Percentiles rank a stretch among this genome's conserved stretches.
Conservation (phyloP, 2,113 vertebrate genomes). For the Chlorocebus sabaeus region DNA sequence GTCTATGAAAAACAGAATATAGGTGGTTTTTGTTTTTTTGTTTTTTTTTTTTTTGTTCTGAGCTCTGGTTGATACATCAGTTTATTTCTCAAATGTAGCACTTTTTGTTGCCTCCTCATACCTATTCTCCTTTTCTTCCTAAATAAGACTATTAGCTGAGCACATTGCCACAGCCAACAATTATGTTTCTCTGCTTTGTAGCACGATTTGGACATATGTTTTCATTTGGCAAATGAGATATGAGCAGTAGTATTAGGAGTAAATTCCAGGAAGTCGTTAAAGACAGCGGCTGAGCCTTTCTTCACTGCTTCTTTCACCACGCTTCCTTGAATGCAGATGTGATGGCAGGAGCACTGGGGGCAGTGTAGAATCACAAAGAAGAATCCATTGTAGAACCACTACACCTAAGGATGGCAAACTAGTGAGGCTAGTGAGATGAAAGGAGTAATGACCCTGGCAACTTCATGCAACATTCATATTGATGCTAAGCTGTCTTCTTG, state of each 20-base stretch:
- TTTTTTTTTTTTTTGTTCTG: neutral
- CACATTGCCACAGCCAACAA: neutral
- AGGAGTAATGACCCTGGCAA: neutral
- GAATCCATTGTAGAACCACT: no score
- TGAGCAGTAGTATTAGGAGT: neutral
- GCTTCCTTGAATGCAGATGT: neutral
- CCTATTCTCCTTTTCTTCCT: neutral
- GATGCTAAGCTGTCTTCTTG: neutral
- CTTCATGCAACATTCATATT: neutral
- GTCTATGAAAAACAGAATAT: neutral
- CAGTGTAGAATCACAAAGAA: neutral
- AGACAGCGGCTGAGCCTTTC: neutral
- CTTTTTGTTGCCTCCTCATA: neutral
- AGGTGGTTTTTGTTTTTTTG: neutral
- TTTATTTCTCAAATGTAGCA: neutral
- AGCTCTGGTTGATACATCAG: neutral
- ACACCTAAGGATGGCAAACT: neutral
- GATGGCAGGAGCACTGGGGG: neutral
- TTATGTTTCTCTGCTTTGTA: neutral
- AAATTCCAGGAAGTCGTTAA: neutral
- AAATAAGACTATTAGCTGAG: neutral
- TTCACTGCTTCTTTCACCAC: neutral
- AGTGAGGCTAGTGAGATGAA: neutral
- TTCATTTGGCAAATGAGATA: neutral
- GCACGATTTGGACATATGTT: neutral